A percentile compares a stretch with the other conserved stretches of the same genome.
Conservation (phyloP, 2,113 vertebrate species). For the Pionites leucogaster region DNA sequence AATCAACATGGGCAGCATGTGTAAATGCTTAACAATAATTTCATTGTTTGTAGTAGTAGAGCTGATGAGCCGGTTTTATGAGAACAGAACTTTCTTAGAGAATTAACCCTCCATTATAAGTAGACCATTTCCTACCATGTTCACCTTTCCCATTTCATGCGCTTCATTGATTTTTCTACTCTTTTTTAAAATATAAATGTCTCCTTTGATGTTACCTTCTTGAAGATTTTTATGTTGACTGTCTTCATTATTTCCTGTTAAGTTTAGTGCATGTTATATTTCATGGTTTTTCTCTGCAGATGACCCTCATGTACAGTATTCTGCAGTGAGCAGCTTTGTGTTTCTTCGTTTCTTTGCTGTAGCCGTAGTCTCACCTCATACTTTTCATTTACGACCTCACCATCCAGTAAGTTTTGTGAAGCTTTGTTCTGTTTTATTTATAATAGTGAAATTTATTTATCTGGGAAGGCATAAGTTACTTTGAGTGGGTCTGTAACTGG, state of each 20-base stretch:
- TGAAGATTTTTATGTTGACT: constrained; percentile 55
- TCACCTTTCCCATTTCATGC: constrained; percentile 68
- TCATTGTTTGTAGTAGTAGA: not conserved
- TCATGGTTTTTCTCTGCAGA: constrained; percentile 81
- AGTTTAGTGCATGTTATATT: constrained; percentile 74
- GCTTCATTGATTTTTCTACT: constrained; percentile 40
- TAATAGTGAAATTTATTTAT: constrained; percentile 29
- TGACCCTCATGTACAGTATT: constrained; percentile 97
- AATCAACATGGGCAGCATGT: not conserved
- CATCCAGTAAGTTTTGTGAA: constrained; percentile 90
- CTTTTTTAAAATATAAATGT: constrained; percentile 35
- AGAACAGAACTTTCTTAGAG: not conserved
- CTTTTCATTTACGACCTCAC: constrained; percentile 95
- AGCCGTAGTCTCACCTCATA: constrained; percentile 94
- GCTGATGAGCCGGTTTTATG: not conserved
- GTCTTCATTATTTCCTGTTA: constrained; percentile 63
- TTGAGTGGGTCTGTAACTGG: not conserved
- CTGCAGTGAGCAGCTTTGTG: constrained; percentile 98
- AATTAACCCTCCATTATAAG: not conserved
- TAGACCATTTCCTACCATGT: not conserved
- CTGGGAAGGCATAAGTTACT: not conserved
- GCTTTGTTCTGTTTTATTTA: constrained; percentile 71
- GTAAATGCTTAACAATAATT: not conserved
- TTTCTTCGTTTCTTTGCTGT: constrained; percentile 98
- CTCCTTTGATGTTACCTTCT: constrained; percentile 7